Evolutionary conservation across 2,888 invertebrate genomes (phyloP), one percentile per base, ranked within the genome.

Genomic region (Timandra comae): DNA sequence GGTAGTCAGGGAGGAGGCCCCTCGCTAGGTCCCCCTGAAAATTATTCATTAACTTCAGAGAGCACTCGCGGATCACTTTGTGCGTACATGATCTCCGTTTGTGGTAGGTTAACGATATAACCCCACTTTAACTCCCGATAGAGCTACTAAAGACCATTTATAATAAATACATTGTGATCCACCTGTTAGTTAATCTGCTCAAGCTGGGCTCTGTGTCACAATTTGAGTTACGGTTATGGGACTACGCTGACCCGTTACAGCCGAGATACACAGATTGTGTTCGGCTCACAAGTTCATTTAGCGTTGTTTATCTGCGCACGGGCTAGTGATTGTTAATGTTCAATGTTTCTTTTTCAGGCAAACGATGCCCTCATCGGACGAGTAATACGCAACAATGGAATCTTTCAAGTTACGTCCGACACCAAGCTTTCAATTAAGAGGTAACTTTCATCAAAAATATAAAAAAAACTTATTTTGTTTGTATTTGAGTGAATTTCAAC

Each of bases 361-460:
- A 56, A 50, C 65, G 63, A 62, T 57, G 65, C 56, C 63, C 59
- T 39, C 62, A 61, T 41, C 64, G 69, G 54, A 64, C 60, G 46
- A 55, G 55, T 49, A 44, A 51, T 48, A 53, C 50, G 41, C 54
- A 56, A 66, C 62, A 61, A 77, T 78, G 78, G 66, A 59, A 57
- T 53, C 66, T 60, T 57, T 63, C 64, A 57, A 46, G 48, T 51
- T 50, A 50, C 56, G 43, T 38, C 57, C 44, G 46, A 43, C 46
- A 44, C 49, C 37, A 48, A 47, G 43, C 57, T 42, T 47, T 52
- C 63, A 62, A 72, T 56, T 74, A 60, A 71, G 63, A 78, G 78
- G 76, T 77, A 74, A 44, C 41, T 35, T 7, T 9, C n/a, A n/a
- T n/a, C n/a, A n/a, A n/a, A n/a, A n/a, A n/a, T n/a, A n/a, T n/a